Percentiles rank a stretch among this genome's conserved stretches.
These are phyloP conservation scores for Tetrax tetrax DNA, from an alignment of 2,113 vertebrate genomes.

Conservation along the genomic window DNA sequence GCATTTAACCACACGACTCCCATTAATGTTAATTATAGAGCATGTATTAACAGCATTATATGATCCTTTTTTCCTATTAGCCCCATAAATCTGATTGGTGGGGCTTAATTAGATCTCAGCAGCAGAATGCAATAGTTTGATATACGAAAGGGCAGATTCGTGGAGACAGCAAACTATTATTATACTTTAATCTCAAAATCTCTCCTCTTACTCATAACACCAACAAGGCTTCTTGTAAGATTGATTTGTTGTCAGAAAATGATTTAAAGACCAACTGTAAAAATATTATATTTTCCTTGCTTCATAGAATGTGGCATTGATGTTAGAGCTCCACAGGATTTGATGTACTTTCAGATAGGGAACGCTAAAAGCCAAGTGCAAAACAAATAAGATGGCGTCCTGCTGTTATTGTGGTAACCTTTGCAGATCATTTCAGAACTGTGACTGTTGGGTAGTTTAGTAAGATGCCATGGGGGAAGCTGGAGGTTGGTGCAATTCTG, in stretches of 20 bases:
- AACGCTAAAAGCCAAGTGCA: conserved; percentile 15
- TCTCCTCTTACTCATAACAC: not conserved
- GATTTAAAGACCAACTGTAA: conserved; percentile 26
- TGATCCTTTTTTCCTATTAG: conserved; percentile 30
- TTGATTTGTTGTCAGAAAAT: conserved; percentile 58
- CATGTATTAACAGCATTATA: conserved; percentile 26
- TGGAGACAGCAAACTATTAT: not conserved
- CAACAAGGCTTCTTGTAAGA: conserved; percentile 33
- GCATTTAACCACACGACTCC: not conserved
- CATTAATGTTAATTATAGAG: conserved; percentile 55
- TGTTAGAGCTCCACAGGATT: conserved; percentile 36
- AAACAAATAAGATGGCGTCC: conserved; percentile 44
- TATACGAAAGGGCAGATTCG: not conserved
- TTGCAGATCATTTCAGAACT: conserved; percentile 12
- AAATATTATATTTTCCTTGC: conserved; percentile 38
- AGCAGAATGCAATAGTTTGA: not conserved
- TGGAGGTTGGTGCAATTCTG: not conserved
- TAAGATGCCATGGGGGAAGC: not conserved
- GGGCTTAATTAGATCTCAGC: conserved; percentile 13
- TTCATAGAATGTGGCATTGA: conserved; percentile 9
- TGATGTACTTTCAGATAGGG: conserved; percentile 33
- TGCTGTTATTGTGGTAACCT: conserved; percentile 36
- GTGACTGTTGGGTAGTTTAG: not conserved
- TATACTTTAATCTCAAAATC: conserved; percentile 30
- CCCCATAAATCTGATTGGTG: conserved; percentile 47